These are phyloP conservation scores for Horisme vitalbata DNA, from an alignment of 2,888 invertebrate species.

Conservation along the genomic window DNA sequence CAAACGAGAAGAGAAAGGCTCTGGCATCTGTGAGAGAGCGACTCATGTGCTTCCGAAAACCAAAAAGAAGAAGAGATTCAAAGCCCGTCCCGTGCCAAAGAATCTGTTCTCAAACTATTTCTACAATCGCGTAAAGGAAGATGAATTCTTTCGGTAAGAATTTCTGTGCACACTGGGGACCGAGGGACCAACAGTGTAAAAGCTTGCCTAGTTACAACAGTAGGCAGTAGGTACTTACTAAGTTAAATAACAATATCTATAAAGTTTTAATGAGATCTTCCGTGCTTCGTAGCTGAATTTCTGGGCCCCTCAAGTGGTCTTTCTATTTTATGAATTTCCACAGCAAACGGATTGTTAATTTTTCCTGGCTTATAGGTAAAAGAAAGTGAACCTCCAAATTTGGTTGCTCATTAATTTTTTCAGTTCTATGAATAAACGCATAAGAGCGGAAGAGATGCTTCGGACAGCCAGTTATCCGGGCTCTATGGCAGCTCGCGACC, in stretches of 20 bases:
- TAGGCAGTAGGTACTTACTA: no score
- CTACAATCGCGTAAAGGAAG: constrained; percentile 87
- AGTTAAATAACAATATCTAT: no score
- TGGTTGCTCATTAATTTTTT: background rate
- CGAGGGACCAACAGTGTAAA: no score
- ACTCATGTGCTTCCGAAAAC: constrained; percentile 56
- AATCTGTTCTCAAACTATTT: constrained; percentile 87
- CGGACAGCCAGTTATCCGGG: constrained; percentile 86
- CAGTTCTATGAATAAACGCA: constrained; percentile 85
- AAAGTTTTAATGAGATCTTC: no score
- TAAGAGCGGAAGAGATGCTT: constrained; percentile 87
- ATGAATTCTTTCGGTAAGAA: constrained; percentile 86
- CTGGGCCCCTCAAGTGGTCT: no score
- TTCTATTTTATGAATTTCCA: no score
- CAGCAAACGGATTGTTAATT: no score
- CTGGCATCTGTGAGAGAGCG: constrained; percentile 66
- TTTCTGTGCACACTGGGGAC: background rate
- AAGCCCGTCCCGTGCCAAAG: constrained; percentile 87
- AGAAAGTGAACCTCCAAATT: background rate
- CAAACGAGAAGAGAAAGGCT: constrained; percentile 80
- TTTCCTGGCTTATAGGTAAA: no score
- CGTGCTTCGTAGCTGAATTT: no score
- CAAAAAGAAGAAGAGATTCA: constrained; percentile 82
- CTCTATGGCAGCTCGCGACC: constrained; percentile 86
- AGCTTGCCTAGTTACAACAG: no score